These are phyloP conservation scores for Cantharis rustica DNA, from an alignment of 2,888 invertebrate species.

Conservation along the genomic window DNA sequence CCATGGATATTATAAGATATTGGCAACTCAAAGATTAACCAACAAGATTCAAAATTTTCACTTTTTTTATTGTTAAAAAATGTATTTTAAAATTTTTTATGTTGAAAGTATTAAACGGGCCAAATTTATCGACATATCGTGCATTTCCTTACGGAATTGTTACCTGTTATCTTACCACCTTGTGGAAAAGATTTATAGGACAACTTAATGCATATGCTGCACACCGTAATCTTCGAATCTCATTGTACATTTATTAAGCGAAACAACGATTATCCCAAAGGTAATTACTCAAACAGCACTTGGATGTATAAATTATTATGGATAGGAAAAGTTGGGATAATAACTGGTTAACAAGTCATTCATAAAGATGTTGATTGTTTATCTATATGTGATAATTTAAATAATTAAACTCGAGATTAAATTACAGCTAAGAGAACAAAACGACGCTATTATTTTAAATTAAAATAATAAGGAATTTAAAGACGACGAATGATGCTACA, in stretches of 20 bases:
- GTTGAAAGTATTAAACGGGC: not conserved
- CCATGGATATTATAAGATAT: too few species aligned
- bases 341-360: not conserved
- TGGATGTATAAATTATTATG: not conserved
- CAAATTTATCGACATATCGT: not conserved
- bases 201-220: conserved; percentile 21
- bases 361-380: not conserved
- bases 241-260: conserved; percentile 25
- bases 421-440: not conserved
- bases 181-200: conserved; percentile 19
- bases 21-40: too few species aligned
- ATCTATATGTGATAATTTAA: not conserved
- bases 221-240: conserved; percentile 25
- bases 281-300: conserved; percentile 14
- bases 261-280: conserved; percentile 20
- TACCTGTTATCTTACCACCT: not conserved
- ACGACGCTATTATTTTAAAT: not conserved
- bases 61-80: too few species aligned
- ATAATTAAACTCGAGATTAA: not conserved
- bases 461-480: not conserved
- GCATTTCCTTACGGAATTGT: not conserved
- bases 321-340: not conserved
- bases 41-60: too few species aligned
- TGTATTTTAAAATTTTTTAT: not conserved
- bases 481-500: not conserved